phyloP scores from a whole-genome alignment of 1,140 invertebrate species.

The Pachypeltis micranthus region DNA sequence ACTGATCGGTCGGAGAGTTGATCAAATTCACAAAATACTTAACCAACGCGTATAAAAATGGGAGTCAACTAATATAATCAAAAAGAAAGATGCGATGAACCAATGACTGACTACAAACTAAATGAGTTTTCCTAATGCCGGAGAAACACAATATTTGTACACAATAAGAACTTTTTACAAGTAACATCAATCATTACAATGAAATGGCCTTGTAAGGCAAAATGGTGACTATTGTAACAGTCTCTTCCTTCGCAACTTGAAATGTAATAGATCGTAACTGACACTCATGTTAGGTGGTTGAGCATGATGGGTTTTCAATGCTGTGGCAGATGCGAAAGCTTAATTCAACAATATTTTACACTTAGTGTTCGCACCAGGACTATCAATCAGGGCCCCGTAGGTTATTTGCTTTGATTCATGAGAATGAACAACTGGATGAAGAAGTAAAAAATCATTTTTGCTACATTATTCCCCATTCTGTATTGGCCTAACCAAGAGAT shows the following conservation, averaged over 20 bases:
- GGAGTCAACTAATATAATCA: not conserved
- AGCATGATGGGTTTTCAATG: not conserved
- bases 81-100: not conserved
- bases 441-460: no score
- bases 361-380: not conserved
- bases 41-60: not conserved
- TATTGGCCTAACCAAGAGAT: no score
- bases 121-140: not conserved
- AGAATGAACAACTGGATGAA: no score
- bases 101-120: not conserved
- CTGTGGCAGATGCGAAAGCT: not conserved
- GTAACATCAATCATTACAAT: not conserved
- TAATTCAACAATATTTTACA: constrained; percentile 10
- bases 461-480: no score
- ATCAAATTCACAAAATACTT: constrained; percentile 1
- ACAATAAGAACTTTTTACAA: not conserved
- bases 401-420: no score
- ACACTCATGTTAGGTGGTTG: not conserved
- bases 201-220: constrained; percentile 19
- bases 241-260: constrained; percentile 12
- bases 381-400: not conserved
- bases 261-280: constrained; percentile 3
- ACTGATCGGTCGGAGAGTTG: no score
- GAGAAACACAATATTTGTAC: constrained; percentile 12
- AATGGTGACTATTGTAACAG: constrained; percentile 22